A percentile compares a stretch with the other conserved stretches of the same genome.
phyloP scores from a whole-genome alignment of 2,113 vertebrate genomes.

The Lepus europaeus region DNA sequence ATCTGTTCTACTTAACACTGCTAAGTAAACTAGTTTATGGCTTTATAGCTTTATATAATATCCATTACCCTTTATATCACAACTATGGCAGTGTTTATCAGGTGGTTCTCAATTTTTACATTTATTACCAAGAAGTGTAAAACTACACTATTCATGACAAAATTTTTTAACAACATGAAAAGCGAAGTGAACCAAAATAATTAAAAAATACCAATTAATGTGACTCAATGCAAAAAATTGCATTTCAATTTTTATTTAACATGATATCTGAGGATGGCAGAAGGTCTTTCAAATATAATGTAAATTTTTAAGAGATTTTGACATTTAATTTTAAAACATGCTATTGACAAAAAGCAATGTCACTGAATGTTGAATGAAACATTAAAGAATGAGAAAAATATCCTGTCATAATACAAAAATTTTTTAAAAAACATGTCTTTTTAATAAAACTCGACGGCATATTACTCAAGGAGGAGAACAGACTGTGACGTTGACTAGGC shows the following conservation, averaged over 20 bases:
- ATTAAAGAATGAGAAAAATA: neutral
- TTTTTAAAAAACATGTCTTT: neutral
- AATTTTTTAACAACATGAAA: constrained; percentile 36
- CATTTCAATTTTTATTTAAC: neutral
- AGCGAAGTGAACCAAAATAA: constrained; percentile 34
- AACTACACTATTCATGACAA: neutral
- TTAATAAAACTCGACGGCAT: neutral
- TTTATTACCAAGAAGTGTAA: neutral
- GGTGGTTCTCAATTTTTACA: neutral
- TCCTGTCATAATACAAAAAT: neutral
- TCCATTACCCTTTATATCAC: neutral
- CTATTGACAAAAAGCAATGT: neutral
- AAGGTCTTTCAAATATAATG: constrained; percentile 33
- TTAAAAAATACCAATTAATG: neutral
- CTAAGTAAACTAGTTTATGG: constrained; percentile 7
- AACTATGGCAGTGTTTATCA: neutral
- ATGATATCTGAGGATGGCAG: neutral
- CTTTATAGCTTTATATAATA: neutral
- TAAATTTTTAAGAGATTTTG: neutral
- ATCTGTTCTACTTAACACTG: neutral
- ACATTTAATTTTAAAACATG: constrained; percentile 37
- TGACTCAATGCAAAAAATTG: constrained; percentile 12
- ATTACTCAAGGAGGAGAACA: neutral
- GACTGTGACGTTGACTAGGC: neutral
- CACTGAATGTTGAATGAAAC: neutral